These are phyloP conservation scores for Caenorhabditis imperialis DNA, from an alignment of 2,888 invertebrate genomes.

Conservation along the genomic window DNA sequence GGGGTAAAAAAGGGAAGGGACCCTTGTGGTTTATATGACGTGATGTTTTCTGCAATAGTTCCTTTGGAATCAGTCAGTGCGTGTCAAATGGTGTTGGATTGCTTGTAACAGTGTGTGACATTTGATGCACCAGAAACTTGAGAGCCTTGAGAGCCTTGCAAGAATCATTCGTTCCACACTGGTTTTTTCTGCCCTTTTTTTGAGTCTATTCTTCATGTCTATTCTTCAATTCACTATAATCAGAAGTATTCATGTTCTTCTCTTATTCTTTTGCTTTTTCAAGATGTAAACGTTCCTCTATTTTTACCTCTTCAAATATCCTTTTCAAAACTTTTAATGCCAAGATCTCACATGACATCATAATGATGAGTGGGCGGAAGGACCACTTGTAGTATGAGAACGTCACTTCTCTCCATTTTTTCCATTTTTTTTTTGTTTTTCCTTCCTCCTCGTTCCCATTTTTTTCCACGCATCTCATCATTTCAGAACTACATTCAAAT, in stretches of 20 bases:
- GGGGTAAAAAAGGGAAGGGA: too few species aligned
- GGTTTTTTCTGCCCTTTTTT: neutral
- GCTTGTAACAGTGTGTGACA: conserved; percentile 44
- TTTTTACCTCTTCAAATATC: too few species aligned
- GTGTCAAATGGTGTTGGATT: too few species aligned
- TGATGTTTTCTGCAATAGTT: too few species aligned
- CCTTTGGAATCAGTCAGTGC: too few species aligned
- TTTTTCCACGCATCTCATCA: neutral
- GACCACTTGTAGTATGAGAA: conserved; percentile 47
- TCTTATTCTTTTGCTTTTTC: conserved; percentile 11
- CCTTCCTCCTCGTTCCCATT: neutral
- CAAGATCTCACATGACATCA: conserved; percentile 50
- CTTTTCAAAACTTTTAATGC: too few species aligned
- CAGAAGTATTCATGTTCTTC: neutral
- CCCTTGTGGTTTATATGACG: conserved; percentile 54
- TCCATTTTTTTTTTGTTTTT: conserved; percentile 9
- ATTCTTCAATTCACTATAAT: conserved; percentile 5
- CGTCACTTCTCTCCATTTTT: too few species aligned
- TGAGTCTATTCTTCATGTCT: neutral
- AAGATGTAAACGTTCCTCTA: conserved; percentile 30
- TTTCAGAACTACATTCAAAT: conserved; percentile 1
- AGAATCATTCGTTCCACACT: neutral
- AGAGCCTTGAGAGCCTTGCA: neutral
- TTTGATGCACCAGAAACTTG: conserved; percentile 30
- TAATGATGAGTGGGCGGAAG: conserved; percentile 45